These are phyloP conservation scores for Anhinga anhinga DNA, from an alignment of 2,113 vertebrate genomes.

Conservation along the genomic window DNA sequence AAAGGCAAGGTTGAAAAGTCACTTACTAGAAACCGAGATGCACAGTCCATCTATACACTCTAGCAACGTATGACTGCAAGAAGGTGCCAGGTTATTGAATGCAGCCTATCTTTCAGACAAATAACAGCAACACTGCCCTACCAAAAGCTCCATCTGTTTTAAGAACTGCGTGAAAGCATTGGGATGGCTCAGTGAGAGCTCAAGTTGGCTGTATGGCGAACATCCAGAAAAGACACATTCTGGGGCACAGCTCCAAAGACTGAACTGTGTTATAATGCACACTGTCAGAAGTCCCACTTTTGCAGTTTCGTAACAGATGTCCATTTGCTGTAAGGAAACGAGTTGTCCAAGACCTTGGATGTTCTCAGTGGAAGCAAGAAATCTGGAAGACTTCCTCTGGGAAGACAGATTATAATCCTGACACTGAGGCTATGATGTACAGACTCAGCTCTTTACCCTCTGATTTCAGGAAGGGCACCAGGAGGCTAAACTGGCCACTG, in stretches of 20 bases:
- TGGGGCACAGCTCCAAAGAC: background rate
- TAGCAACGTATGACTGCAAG: background rate
- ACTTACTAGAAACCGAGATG: background rate
- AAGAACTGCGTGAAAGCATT: background rate
- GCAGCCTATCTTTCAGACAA: background rate
- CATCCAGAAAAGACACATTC: background rate
- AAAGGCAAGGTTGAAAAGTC: background rate
- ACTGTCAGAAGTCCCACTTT: background rate
- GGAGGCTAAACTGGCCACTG: background rate
- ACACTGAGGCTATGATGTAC: background rate
- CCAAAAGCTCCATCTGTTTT: background rate
- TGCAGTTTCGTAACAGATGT: background rate
- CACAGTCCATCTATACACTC: background rate
- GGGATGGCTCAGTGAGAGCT: background rate
- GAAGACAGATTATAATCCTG: background rate
- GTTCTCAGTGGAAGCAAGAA: background rate
- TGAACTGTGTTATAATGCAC: background rate
- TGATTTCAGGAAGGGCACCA: background rate
- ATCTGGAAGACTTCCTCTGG: background rate
- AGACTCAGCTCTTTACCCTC: background rate
- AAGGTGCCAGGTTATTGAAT: background rate
- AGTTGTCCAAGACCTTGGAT: background rate
- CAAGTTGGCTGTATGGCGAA: background rate
- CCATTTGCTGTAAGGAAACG: background rate
- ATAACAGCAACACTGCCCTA: background rate